Base-by-base conservation (phyloP, 2,797 vertebrate species). In the Monodelphis domestica region DNA sequence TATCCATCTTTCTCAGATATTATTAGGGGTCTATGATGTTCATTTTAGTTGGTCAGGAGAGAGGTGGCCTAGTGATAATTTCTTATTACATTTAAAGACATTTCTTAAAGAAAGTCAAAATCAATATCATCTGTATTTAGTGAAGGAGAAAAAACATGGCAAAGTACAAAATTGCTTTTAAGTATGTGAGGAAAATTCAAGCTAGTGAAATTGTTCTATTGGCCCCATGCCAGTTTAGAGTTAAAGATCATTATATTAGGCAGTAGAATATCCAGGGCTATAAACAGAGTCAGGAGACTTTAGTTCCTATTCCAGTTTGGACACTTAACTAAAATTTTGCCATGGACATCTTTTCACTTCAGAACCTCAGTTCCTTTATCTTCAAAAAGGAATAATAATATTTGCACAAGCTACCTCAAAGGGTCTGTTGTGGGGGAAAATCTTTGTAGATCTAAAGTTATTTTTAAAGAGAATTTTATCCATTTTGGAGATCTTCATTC, bases 141-240 rank as follows among this genome's bases (percentile, higher is more conserved):
- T 45, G 70, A 54, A n/a, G 26, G 17, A 30, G 54, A 87, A 90
- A 87, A 30, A 21, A 53, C 11, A 12, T 21, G 1, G 26, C 50
- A 89, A 96, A 94, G 70, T 78, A 51, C 26, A 89, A 21, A 53
- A 53, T 91, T 53, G 54, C 2, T 95, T 96, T 94, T 87, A n/a
- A 89, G 54, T 91, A 28, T 54, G 21, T 92, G 52, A 54, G 26
- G 7, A 70, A 94, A 91, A 57, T 87, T 53, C 63, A 78, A 93
- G 56, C 29, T 38, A 52, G 53, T 53, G 53, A 90, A 30, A 90
- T 17, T 78, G 7, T 45, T 70, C 2, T n/a, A 38, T 21, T 24
- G n/a, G n/a, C 6, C 17, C 7, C 4, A 2, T 38, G 29, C 7
- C n/a, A 70, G 24, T 70, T 70, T 70, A 38, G 63, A 38, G 15